Evolutionary conservation across 2,113 vertebrate species (phyloP).

Genomic region (Aspidoscelis tigris): DNA sequence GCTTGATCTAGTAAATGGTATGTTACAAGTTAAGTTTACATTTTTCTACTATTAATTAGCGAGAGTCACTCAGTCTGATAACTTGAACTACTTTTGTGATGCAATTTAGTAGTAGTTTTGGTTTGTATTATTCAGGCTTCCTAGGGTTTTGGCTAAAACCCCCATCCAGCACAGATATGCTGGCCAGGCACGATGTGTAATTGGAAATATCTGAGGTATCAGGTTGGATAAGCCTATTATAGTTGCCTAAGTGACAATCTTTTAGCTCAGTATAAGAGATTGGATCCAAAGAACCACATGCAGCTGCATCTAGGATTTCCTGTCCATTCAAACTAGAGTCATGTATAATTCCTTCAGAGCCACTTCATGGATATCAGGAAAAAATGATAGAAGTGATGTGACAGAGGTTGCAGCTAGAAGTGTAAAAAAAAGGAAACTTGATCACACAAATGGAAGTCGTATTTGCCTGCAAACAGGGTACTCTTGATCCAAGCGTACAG

Average conservation of each 20-base stretch:
- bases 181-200: too few species aligned
- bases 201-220: too few species aligned
- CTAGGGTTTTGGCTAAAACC: too few species aligned
- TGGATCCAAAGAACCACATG: slow-evolving; percentile 1
- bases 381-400: too few species aligned
- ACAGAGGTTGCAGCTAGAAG: not conserved
- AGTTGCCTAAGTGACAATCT: slow-evolving; percentile 36
- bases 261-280: slow-evolving; percentile 38
- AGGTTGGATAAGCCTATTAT: not conserved
- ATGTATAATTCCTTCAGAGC: not conserved
- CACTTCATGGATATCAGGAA: not conserved
- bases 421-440: not conserved
- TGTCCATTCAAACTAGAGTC: not conserved
- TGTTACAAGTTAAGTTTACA: not conserved
- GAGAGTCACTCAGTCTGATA: not conserved
- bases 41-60: slow-evolving; percentile 26
- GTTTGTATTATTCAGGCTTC: slow-evolving; percentile 16
- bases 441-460: not conserved
- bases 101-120: slow-evolving; percentile 30
- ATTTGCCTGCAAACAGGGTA: not conserved
- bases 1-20: slow-evolving; percentile 39
- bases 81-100: not conserved
- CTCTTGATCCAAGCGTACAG: not conserved
- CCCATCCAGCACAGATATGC: too few species aligned
- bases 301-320: not conserved